Evolutionary conservation across 2,113 vertebrate species (phyloP).

Genomic region (Daphoenositta chrysoptera): DNA sequence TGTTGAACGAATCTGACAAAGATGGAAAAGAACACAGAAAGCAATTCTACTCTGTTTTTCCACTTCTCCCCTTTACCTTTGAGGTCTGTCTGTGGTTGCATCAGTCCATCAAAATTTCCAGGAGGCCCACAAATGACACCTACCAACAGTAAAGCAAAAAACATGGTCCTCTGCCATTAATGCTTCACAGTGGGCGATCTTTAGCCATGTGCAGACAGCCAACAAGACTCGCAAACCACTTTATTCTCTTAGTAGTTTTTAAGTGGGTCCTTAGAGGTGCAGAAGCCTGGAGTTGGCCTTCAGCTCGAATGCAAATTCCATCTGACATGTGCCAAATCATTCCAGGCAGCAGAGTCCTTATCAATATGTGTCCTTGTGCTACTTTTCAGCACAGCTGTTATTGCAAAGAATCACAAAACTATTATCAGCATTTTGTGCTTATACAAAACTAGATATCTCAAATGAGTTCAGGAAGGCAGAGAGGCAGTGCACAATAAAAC

Average conservation of each 20-base stretch:
- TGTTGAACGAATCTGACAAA: background rate
- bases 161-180: background rate
- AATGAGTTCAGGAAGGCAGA: background rate
- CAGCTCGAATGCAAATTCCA: background rate
- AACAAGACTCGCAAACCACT: background rate
- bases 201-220: background rate
- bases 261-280: slow-evolving; percentile 31
- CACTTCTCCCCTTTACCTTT: background rate
- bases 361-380: background rate
- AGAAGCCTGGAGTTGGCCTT: background rate
- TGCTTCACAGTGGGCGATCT: background rate
- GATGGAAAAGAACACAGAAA: background rate
- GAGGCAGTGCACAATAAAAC: background rate
- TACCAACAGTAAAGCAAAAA: background rate
- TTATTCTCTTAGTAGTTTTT: slow-evolving; percentile 13
- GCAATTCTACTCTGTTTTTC: slow-evolving; percentile 7
- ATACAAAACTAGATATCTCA: background rate
- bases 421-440: background rate
- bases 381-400: background rate
- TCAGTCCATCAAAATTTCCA: slow-evolving; percentile 3
- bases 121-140: background rate
- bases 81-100: background rate
- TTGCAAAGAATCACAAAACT: background rate
- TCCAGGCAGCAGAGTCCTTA: background rate
- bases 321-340: background rate